Conservation (phyloP, 1,140 invertebrate genomes). For the Subanguina moxae region DNA sequence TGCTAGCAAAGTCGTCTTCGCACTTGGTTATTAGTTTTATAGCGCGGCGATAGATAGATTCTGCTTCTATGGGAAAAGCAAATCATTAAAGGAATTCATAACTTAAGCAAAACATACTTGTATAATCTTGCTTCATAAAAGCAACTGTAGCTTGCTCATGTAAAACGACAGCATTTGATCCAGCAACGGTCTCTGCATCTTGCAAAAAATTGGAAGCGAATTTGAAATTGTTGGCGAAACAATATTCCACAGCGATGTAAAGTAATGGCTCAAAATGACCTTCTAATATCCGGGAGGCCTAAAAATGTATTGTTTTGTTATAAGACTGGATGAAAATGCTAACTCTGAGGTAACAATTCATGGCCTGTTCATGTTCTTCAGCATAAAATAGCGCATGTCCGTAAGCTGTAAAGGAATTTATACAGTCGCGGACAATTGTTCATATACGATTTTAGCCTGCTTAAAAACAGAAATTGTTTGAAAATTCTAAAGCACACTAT, state of each 20-base stretch:
- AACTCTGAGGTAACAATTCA: conserved; percentile 50
- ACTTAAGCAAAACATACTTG: conserved; percentile 23
- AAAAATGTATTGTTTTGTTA: conserved; percentile 5
- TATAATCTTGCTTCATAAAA: conserved; percentile 37
- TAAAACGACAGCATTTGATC: conserved; percentile 41
- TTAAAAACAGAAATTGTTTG: no score
- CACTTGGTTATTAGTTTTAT: conserved; percentile 19
- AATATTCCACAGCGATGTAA: conserved; percentile 50
- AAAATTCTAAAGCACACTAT: no score
- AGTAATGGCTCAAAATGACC: conserved; percentile 46
- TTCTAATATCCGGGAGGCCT: conserved; percentile 50
- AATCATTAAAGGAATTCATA: background rate
- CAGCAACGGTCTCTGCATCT: conserved; percentile 38
- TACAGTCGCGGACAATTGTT: no score
- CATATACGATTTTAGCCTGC: no score
- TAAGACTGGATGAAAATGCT: background rate
- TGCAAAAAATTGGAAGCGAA: conserved; percentile 42
- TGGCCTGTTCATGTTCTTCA: conserved; percentile 51
- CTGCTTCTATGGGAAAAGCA: conserved; percentile 35
- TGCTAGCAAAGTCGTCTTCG: background rate
- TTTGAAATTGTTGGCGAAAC: conserved; percentile 49
- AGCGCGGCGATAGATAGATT: conserved; percentile 17
- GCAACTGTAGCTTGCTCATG: conserved; percentile 44
- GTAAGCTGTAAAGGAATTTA: conserved; percentile 36
- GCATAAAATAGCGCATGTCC: conserved; percentile 45